Percentiles rank a stretch among this genome's conserved stretches.
These are phyloP conservation scores for Cancer borealis DNA, from an alignment of 2,888 invertebrate species.

Conservation along the genomic window DNA sequence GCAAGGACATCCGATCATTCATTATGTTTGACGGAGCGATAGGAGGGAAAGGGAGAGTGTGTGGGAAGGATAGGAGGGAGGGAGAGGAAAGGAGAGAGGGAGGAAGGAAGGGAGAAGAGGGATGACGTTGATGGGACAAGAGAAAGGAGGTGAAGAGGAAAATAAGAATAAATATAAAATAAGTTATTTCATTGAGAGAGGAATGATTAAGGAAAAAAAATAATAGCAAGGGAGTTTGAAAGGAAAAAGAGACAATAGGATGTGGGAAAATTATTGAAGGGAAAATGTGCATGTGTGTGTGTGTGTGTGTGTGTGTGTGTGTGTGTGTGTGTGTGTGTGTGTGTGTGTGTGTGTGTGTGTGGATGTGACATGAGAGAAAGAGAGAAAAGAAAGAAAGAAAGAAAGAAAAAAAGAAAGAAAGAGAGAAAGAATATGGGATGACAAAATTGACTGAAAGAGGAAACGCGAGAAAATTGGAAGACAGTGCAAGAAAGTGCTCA, in stretches of 20 bases:
- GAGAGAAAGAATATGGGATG: neutral
- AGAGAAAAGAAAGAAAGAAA: neutral
- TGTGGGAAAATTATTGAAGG: neutral
- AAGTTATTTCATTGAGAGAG: neutral
- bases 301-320: neutral
- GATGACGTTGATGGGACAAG: neutral
- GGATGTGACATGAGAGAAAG: neutral
- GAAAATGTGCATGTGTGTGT: neutral
- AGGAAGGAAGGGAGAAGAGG: neutral
- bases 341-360: neutral
- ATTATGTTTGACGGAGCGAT: no score
- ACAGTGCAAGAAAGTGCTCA: neutral
- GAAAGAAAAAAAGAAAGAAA: constrained; percentile 4
- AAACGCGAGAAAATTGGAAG: neutral
- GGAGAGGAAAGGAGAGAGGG: constrained; percentile 29
- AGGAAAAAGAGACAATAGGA: neutral
- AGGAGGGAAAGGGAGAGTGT: neutral
- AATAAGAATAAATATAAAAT: neutral
- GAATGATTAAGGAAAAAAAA: neutral
- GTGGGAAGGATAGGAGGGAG: neutral
- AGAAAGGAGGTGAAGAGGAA: constrained; percentile 13
- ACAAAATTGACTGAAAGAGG: neutral
- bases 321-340: neutral
- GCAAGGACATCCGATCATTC: no score
- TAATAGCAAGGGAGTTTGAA: neutral